Evolutionary conservation across 37 sponge, comb jelly and placozoan species (phyloP).

Genomic region (Diacarnus erythraeanus): DNA sequence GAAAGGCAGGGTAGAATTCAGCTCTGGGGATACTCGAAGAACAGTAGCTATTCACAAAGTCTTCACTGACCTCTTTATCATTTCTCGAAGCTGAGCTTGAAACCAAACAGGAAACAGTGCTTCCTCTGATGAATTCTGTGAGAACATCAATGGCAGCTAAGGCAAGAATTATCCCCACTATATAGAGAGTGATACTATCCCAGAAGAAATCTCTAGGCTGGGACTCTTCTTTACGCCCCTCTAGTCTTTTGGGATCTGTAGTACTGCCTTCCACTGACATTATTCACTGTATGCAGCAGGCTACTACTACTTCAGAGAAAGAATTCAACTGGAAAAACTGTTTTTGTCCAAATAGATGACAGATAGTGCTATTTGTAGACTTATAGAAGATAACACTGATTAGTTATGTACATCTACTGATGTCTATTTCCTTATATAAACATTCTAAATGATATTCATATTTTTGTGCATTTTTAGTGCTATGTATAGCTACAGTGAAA

Average conservation of each 20-base stretch:
- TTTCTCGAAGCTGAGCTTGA: too few relatives aligned
- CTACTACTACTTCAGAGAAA: not conserved
- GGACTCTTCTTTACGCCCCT: conserved; percentile 23
- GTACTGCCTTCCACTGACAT: conserved; percentile 17
- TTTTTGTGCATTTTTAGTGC: too few relatives aligned
- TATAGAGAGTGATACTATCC: conserved; percentile 58
- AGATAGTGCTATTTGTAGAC: too few relatives aligned
- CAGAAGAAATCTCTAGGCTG: conserved; percentile 66
- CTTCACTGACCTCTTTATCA: not conserved
- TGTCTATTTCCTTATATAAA: too few relatives aligned
- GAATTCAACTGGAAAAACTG: too few relatives aligned
- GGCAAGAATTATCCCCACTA: conserved; percentile 48
- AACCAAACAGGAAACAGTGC: conserved; percentile 9
- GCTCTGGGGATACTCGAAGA: conserved; percentile 29
- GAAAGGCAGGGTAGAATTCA: conserved; percentile 49
- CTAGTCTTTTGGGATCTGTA: conserved; percentile 37
- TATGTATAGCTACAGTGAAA: too few relatives aligned
- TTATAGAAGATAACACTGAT: too few relatives aligned
- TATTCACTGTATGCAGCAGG: too few relatives aligned
- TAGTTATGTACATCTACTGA: too few relatives aligned
- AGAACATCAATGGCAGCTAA: conserved; percentile 49
- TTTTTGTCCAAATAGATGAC: too few relatives aligned
- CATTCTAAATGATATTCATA: too few relatives aligned
- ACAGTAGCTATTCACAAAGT: conserved; percentile 44
- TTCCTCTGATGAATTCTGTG: conserved; percentile 51